Evolutionary conservation across 35 echinoderm and acorn worm genomes (phyloP).

Genomic region (Chiridota heheva): DNA sequence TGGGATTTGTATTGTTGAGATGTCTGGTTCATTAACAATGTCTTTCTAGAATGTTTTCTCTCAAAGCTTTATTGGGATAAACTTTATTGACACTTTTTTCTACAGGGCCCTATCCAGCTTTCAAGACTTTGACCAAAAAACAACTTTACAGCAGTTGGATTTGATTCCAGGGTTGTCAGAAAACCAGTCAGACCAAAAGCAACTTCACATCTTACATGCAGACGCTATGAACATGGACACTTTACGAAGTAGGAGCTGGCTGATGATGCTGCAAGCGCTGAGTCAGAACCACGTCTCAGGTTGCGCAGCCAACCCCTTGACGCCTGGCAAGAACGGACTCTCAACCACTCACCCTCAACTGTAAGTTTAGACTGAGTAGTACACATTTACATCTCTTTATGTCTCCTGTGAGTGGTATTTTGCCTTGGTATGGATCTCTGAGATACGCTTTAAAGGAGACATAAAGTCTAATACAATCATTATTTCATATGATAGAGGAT

Average conservation of each 20-base stretch:
- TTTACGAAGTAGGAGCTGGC: constrained; percentile 38
- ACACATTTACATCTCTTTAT: background rate
- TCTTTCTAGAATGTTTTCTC: too few species aligned
- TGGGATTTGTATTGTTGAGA: too few species aligned
- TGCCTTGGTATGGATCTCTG: too few species aligned
- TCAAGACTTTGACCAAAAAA: constrained; percentile 63
- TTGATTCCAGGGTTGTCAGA: constrained; percentile 75
- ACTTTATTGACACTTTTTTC: too few species aligned
- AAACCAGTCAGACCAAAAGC: constrained; percentile 18
- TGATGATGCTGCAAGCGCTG: constrained; percentile 63
- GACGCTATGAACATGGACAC: constrained; percentile 22
- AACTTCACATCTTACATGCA: constrained; percentile 18
- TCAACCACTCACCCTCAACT: constrained; percentile 58
- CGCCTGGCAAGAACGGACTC: constrained; percentile 49
- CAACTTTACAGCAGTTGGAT: constrained; percentile 56
- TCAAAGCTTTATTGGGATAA: too few species aligned
- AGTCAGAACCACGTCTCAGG: constrained; percentile 71
- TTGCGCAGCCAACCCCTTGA: constrained; percentile 31
- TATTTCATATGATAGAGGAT: too few species aligned
- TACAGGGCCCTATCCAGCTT: constrained; percentile 73
- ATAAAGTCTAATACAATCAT: too few species aligned
- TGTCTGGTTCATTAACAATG: too few species aligned
- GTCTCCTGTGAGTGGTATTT: background rate
- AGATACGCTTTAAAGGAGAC: too few species aligned
- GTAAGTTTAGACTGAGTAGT: constrained; percentile 41